Conservation (phyloP, 2,113 vertebrate species). For the Laticauda laticaudata region DNA sequence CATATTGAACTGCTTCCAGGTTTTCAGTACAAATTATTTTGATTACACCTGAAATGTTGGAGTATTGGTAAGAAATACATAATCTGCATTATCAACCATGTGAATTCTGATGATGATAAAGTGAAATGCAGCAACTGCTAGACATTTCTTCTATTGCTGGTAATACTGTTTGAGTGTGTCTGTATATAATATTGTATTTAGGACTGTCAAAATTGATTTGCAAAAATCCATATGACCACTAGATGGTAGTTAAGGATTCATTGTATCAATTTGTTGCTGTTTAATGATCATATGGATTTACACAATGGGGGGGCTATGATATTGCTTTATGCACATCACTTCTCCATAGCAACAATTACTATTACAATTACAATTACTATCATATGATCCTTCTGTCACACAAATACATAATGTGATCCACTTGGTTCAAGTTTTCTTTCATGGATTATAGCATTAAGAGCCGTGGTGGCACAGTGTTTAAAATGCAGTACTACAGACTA, state of each 20-base stretch:
- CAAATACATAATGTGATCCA: not conserved
- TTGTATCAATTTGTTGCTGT: not conserved
- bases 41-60: constrained; percentile 25
- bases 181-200: not conserved
- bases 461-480: too few species aligned
- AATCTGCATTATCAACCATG: not conserved
- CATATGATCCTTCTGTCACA: not conserved
- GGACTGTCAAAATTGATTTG: not conserved
- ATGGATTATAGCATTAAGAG: too few species aligned
- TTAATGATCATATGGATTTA: not conserved
- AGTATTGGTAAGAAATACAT: not conserved
- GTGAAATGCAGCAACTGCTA: not conserved
- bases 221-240: not conserved
- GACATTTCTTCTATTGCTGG: not conserved
- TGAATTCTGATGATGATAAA: not conserved
- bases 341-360: not conserved
- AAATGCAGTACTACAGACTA: too few species aligned
- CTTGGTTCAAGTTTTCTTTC: not conserved
- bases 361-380: too few species aligned
- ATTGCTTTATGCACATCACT: not conserved
- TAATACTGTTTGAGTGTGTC: not conserved
- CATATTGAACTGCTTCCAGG: constrained; percentile 37
- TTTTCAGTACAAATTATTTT: not conserved
- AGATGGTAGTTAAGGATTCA: not conserved
- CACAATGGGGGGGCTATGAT: not conserved